Conservation (phyloP, 2,113 vertebrate genomes). For the Philantomba maxwellii region DNA sequence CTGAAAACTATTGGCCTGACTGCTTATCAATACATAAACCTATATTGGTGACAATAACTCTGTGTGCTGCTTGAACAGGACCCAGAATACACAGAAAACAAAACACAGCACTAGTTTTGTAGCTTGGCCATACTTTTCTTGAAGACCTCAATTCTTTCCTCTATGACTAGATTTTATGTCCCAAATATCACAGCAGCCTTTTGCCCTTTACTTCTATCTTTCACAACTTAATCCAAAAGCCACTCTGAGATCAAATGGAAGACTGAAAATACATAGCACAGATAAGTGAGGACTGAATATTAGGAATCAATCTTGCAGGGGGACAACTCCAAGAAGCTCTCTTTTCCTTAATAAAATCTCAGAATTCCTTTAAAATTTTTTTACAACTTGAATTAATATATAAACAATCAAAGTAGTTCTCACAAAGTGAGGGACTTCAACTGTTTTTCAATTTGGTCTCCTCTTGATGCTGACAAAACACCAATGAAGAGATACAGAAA, state of each 20-base stretch:
- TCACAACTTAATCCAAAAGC: not conserved
- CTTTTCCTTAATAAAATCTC: not conserved
- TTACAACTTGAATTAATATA: not conserved
- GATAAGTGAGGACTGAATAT: not conserved
- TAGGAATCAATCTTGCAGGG: not conserved
- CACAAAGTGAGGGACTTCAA: not conserved
- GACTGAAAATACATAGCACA: not conserved
- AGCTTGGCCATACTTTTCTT: not conserved
- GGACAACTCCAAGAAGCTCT: not conserved
- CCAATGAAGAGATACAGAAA: not conserved
- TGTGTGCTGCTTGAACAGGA: not conserved
- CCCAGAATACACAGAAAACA: not conserved
- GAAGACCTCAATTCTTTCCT: not conserved
- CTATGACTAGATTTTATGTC: not conserved
- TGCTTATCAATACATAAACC: not conserved
- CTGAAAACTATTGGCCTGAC: not conserved
- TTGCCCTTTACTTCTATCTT: not conserved
- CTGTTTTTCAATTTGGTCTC: not conserved
- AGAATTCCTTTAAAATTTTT: not conserved
- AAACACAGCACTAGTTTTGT: not conserved
- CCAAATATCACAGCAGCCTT: fast-evolving
- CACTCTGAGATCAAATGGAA: not conserved
- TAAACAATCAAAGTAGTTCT: not conserved
- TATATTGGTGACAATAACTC: not conserved
- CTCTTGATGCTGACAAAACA: not conserved